Evolutionary conservation across 92 coral and sea anemone genomes (phyloP), one percentile per base, ranked within the genome.

Genomic region (Heteractis magnifica): DNA sequence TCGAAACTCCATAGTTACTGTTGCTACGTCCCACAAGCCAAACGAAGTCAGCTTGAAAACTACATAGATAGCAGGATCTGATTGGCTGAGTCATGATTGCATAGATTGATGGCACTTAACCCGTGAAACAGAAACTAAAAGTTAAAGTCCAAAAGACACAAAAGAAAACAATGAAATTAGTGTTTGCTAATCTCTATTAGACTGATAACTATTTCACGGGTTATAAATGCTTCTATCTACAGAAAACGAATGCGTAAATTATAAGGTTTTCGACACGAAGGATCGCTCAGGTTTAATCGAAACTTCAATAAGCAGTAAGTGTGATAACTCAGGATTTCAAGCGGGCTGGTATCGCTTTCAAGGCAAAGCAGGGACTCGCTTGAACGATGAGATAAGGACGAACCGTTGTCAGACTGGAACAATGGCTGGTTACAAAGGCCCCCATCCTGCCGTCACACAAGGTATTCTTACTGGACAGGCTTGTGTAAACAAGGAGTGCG

Each of bases 311-410:
- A 23, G 26, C 10, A 4, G 18, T 10, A 12, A 8, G 10, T 82
- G 85, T 51, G 85, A 82, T 49, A 60, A n/a, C 14, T 16, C 20
- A n/a, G 34, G 26, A 1, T 52, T 52, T 75, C 23, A 11, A 13
- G 12, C 12, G 10, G 76, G 72, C 4, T 88, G 91, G 91, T 88
- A 84, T 23, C 48, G 91, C 5, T 88, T 88, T 78, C 7, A 5
- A 7, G 81, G 78, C 10, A 52, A 34, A 41, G 88, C 88, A 12
- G 91, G 88, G 10, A 23, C 18, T 15, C 23, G n/a, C 15, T 77
- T 87, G 77, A 79, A 72, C 68, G 52, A 23, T 56, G 0, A 1
- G 6, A 7, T 78, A 77, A 21, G 51, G 34, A 34, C 59, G 0
- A 5, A 72, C 2, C 21, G 19, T 2, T 87, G 90, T 52, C 79